These are phyloP conservation scores for Saturnia japonica DNA, from an alignment of 2,888 invertebrate genomes.

Conservation along the genomic window DNA sequence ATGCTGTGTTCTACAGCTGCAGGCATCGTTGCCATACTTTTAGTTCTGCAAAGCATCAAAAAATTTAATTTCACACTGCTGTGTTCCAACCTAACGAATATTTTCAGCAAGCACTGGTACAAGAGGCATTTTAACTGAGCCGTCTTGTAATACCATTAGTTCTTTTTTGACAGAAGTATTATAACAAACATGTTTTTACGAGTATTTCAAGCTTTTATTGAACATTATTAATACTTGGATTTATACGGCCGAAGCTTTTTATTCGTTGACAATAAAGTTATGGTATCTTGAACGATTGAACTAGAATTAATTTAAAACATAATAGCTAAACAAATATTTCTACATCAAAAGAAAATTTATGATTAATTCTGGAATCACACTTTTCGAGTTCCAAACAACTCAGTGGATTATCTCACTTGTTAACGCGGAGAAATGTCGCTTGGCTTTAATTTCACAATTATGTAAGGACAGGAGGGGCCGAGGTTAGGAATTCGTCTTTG, in stretches of 20 bases:
- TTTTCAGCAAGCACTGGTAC: background rate
- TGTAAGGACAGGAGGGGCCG: constrained; percentile 36
- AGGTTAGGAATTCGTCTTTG: constrained; percentile 50
- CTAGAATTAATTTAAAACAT: no score
- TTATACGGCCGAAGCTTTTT: background rate
- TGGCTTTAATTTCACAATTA: constrained; percentile 61
- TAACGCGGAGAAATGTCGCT: constrained; percentile 39
- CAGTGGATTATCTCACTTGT: constrained; percentile 35
- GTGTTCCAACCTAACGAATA: background rate
- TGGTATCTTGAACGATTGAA: no score
- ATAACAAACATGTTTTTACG: background rate
- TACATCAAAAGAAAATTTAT: constrained; percentile 18
- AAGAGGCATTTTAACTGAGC: background rate
- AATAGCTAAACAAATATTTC: background rate
- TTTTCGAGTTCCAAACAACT: constrained; percentile 26
- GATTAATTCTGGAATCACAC: constrained; percentile 26
- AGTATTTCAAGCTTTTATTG: background rate
- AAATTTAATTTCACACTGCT: background rate
- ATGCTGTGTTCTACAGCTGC: no score
- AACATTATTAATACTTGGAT: background rate
- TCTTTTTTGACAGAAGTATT: background rate
- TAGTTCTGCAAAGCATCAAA: no score
- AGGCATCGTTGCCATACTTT: no score
- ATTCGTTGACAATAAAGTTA: no score
- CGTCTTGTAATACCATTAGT: background rate